These are phyloP conservation scores for Deroplatys truncata DNA, from an alignment of 2,888 invertebrate species.

Conservation along the genomic window DNA sequence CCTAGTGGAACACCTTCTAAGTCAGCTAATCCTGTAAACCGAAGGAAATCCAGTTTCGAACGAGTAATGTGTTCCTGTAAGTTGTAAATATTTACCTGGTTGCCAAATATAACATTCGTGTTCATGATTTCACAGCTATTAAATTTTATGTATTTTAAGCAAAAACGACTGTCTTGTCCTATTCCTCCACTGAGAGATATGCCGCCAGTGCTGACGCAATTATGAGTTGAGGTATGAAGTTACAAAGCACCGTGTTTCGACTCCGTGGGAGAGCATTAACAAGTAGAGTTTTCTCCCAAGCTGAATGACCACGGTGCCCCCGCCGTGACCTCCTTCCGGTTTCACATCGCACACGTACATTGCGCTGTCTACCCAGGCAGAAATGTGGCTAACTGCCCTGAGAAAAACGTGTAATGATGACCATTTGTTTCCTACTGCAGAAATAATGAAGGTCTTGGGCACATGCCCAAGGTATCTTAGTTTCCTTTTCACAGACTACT, in stretches of 20 bases:
- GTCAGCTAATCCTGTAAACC: too few species aligned
- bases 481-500: not conserved
- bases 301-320: not conserved
- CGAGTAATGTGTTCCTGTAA: too few species aligned
- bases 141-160: too few species aligned
- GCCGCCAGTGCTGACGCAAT: not conserved
- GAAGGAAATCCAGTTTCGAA: too few species aligned
- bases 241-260: not conserved
- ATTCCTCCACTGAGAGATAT: too few species aligned
- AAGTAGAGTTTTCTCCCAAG: not conserved
- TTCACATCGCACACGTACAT: not conserved
- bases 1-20: too few species aligned
- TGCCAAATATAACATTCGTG: too few species aligned
- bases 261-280: not conserved
- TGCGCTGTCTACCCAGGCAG: too few species aligned
- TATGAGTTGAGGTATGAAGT: not conserved
- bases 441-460: not conserved
- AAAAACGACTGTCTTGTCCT: too few species aligned
- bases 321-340: slow-evolving; percentile 5
- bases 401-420: not conserved
- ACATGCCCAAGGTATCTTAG: not conserved
- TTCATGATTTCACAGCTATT: too few species aligned
- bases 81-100: too few species aligned
- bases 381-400: not conserved
- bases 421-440: not conserved